Percentiles rank a stretch among this genome's conserved stretches.
phyloP scores from a whole-genome alignment of 2,888 invertebrate species.

The Flexamia atlantica region DNA sequence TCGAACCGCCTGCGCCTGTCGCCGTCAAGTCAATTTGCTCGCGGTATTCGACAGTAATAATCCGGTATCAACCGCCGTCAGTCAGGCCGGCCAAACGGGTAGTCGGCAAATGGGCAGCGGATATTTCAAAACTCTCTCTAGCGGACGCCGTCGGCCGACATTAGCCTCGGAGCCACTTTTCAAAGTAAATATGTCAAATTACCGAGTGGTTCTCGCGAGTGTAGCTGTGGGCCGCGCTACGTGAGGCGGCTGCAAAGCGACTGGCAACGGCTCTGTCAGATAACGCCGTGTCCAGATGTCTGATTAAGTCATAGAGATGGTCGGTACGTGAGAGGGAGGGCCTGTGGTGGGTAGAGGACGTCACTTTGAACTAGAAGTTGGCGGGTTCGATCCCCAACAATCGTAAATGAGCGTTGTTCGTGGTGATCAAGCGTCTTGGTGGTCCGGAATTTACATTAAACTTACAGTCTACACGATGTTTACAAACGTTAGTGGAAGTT shows the following conservation, averaged over 20 bases:
- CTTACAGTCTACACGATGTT: too few species aligned
- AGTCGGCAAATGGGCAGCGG: constrained; percentile 36
- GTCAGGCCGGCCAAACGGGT: constrained; percentile 40
- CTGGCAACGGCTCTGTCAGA: not conserved
- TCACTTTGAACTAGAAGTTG: too few species aligned
- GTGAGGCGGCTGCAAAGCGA: not conserved
- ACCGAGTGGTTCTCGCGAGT: constrained; percentile 23
- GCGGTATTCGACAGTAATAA: constrained; percentile 56
- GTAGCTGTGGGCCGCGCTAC: not conserved
- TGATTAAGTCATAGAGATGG: too few species aligned
- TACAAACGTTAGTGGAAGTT: too few species aligned
- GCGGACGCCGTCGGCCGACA: not conserved
- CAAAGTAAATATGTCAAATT: constrained; percentile 58
- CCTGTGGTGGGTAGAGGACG: too few species aligned
- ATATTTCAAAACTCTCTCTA: constrained; percentile 49
- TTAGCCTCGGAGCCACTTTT: constrained; percentile 51
- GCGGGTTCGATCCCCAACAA: too few species aligned
- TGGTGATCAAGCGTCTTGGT: too few species aligned
- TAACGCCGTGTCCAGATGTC: not conserved
- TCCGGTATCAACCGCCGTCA: constrained; percentile 43
- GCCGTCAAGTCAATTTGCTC: constrained; percentile 54
- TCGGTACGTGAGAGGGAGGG: not conserved
- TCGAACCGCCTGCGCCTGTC: not conserved
- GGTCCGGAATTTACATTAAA: too few species aligned
- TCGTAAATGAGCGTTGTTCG: too few species aligned